Percentiles rank a stretch among this genome's conserved stretches.
Evolutionary conservation across 2,888 invertebrate genomes (phyloP).

Genomic region (Macrophya annulata): DNA sequence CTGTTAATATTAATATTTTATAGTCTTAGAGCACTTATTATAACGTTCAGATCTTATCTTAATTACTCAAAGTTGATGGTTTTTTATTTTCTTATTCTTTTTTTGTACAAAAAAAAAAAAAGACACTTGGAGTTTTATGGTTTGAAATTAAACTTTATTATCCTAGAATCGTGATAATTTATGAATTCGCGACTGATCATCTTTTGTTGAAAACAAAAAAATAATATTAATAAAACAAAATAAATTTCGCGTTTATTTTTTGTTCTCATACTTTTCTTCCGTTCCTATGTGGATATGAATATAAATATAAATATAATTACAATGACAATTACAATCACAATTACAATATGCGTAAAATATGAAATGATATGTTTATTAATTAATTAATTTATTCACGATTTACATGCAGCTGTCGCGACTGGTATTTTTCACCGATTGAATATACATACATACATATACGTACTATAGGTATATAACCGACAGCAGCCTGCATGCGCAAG

Average conservation of each 20-base stretch:
- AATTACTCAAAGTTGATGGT: neutral
- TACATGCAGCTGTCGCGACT: neutral
- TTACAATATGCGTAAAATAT: neutral
- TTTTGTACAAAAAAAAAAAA: neutral
- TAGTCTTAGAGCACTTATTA: neutral
- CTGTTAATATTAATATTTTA: constrained; percentile 4
- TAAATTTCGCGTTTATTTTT: neutral
- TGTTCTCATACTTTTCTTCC: neutral
- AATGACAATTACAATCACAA: too few species aligned
- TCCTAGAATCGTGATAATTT: constrained; percentile 3
- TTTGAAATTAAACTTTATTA: neutral
- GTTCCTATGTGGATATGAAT: too few species aligned
- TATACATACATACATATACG: neutral
- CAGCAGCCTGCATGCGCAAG: neutral
- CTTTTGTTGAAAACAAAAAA: neutral
- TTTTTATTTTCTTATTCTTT: neutral
- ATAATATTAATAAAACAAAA: too few species aligned
- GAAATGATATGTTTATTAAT: neutral
- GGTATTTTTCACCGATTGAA: neutral
- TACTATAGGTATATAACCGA: neutral
- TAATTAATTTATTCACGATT: neutral
- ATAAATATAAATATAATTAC: too few species aligned
- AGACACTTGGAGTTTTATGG: too few species aligned
- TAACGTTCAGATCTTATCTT: neutral
- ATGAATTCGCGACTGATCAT: neutral